Percentiles rank a stretch among this genome's conserved stretches.
These are phyloP conservation scores for Homarus gammarus DNA, from an alignment of 2,888 invertebrate species.

Conservation along the genomic window DNA sequence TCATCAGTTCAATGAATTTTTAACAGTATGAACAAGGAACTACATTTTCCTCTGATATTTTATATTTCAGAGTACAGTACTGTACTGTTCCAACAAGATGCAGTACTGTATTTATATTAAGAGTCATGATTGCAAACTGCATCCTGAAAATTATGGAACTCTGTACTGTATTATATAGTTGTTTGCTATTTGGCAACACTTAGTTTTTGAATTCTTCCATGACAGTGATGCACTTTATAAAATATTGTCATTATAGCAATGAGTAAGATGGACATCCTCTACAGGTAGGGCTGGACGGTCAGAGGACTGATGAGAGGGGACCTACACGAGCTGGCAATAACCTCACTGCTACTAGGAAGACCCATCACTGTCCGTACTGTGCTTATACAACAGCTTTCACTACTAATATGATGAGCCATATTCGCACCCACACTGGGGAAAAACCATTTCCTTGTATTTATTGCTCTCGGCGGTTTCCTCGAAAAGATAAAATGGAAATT, in stretches of 20 bases:
- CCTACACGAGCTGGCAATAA: background rate
- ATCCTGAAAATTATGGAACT: background rate
- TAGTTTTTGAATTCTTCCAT: background rate
- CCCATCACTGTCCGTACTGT: constrained; percentile 29
- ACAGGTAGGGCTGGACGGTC: constrained; percentile 9
- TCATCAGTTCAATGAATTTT: no score
- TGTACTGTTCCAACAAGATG: no score
- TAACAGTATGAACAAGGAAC: no score
- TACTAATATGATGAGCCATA: constrained; percentile 37
- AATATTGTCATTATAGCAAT: background rate
- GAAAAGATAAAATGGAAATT: constrained; percentile 43
- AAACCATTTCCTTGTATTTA: constrained; percentile 46
- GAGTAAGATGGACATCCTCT: constrained; percentile 12
- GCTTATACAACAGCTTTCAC: constrained; percentile 23
- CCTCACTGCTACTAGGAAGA: constrained; percentile 18
- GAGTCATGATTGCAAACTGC: background rate
- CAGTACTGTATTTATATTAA: no score
- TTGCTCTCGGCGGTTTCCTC: constrained; percentile 40
- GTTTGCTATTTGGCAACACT: background rate
- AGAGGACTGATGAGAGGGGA: constrained; percentile 9
- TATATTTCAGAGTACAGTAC: no score
- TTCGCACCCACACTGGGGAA: constrained; percentile 54
- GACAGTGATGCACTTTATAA: background rate
- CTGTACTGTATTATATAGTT: background rate
- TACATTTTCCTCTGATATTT: no score